These are phyloP conservation scores for Sesamia inferens DNA, from an alignment of 2,888 invertebrate species.

Conservation along the genomic window DNA sequence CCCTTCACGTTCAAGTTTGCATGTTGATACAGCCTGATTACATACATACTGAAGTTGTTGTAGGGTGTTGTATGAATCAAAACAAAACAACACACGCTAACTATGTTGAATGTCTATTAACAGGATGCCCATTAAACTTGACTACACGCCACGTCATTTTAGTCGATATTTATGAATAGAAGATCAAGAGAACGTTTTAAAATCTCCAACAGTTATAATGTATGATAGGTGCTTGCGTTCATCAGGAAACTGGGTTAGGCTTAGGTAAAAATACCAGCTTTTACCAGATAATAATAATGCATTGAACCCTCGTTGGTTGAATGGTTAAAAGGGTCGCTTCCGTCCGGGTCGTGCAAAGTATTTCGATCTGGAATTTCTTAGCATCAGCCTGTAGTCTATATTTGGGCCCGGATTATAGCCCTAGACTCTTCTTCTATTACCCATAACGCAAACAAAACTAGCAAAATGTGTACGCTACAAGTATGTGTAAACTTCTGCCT, in stretches of 20 bases:
- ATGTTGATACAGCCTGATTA: not conserved
- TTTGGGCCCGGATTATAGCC: not conserved
- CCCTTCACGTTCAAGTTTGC: not conserved
- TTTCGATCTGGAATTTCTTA: not conserved
- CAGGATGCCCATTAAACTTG: not conserved
- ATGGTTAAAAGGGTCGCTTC: not conserved
- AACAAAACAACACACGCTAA: not conserved
- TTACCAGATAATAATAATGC: not conserved
- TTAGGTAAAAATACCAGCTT: not conserved
- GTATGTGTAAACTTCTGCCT: not conserved
- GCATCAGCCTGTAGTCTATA: not conserved
- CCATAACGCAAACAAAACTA: not conserved
- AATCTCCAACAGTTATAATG: no score
- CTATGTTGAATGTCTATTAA: not conserved
- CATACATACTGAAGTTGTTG: not conserved
- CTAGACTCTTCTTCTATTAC: not conserved
- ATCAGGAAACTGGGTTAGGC: not conserved
- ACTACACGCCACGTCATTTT: not conserved
- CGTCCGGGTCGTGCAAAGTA: not conserved
- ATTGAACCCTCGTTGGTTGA: not conserved
- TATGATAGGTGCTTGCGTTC: not conserved
- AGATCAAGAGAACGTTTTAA: not conserved
- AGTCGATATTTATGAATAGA: not conserved
- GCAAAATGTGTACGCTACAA: not conserved
- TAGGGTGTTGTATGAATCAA: not conserved